phyloP scores from a whole-genome alignment of 2,113 vertebrate genomes.

The Gymnobelideus leadbeateri region DNA sequence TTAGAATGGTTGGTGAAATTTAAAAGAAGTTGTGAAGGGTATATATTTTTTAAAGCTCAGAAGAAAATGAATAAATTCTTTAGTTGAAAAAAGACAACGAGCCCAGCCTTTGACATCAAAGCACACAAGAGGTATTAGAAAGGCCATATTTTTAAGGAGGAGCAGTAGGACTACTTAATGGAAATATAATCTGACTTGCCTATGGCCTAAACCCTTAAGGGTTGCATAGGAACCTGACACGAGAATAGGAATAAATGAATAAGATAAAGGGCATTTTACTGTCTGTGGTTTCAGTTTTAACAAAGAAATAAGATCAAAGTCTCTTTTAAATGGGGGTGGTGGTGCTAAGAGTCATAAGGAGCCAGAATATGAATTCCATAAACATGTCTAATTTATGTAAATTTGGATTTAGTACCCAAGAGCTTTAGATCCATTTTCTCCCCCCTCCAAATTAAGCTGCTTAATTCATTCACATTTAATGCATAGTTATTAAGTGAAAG shows the following conservation, averaged over 20 bases:
- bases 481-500: background rate
- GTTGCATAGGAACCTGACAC: background rate
- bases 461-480: conserved; percentile 35
- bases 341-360: background rate
- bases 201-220: background rate
- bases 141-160: background rate
- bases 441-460: background rate
- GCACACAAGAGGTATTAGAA: background rate
- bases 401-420: background rate
- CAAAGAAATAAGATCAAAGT: background rate
- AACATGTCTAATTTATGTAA: background rate
- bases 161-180: background rate
- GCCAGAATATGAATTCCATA: background rate
- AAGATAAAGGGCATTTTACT: background rate
- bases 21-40: background rate
- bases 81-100: background rate
- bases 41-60: background rate
- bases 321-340: background rate
- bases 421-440: background rate
- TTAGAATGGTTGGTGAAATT: background rate
- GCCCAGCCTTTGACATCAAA: background rate
- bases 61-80: background rate
- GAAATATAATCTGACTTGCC: background rate
- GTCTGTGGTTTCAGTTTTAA: background rate
- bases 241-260: background rate